Evolutionary conservation across 2,888 invertebrate species (phyloP).

Genomic region (Biston betularia): DNA sequence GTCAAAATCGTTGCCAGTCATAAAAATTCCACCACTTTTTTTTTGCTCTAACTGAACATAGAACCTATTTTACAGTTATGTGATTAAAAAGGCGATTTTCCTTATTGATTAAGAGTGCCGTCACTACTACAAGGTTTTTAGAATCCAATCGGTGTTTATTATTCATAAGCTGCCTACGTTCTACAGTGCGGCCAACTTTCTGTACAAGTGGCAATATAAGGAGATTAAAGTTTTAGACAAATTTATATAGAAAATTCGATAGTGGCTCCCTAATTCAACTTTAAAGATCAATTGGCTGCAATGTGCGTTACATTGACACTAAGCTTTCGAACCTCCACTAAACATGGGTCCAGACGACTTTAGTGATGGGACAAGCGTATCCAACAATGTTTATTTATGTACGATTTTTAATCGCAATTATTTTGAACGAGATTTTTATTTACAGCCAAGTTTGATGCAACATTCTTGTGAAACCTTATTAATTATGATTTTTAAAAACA

Average conservation of each 20-base stretch:
- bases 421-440: background rate
- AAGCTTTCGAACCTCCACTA: conserved; percentile 34
- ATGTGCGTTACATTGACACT: conserved; percentile 23
- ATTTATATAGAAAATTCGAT: background rate
- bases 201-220: background rate
- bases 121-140: conserved; percentile 19
- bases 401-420: background rate
- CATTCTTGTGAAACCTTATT: too few species aligned
- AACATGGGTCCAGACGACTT: conserved; percentile 27
- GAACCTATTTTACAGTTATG: conserved; percentile 14
- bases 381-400: conserved; percentile 16
- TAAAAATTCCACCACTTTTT: background rate
- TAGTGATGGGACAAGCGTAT: conserved; percentile 30
- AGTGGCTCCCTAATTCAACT: background rate
- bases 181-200: background rate
- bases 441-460: background rate
- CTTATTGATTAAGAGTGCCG: conserved; percentile 26
- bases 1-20: background rate
- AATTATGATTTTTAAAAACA: too few species aligned
- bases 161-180: conserved; percentile 39
- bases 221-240: background rate
- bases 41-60: background rate
- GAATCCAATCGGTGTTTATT: conserved; percentile 24
- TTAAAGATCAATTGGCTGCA: background rate
- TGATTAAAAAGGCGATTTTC: conserved; percentile 24